phyloP scores from a whole-genome alignment of 2,797 vertebrate genomes.

The Helostoma temminkii region DNA sequence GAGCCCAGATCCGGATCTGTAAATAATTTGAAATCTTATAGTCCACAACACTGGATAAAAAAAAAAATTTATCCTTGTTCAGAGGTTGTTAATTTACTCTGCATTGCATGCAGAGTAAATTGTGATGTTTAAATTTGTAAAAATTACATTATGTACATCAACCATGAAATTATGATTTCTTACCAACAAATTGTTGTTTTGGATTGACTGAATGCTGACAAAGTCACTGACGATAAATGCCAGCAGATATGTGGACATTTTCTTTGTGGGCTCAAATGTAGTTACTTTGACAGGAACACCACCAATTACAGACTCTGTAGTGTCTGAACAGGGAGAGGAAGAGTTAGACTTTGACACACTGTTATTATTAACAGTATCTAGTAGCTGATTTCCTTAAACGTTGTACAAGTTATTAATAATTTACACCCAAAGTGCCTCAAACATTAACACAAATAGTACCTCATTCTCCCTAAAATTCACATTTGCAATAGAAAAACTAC shows the following conservation, averaged over 20 bases:
- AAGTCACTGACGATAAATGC: constrained; percentile 93
- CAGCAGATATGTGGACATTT: constrained; percentile 94
- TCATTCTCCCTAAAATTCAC: neutral
- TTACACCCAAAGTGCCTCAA: neutral
- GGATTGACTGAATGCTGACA: rapidly evolving
- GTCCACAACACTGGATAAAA: rapidly evolving
- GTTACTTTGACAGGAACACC: constrained; percentile 65
- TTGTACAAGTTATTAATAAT: constrained; percentile 30
- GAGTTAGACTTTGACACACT: constrained; percentile 33
- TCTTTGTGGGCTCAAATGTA: constrained; percentile 82
- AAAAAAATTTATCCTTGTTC: too few relatives aligned
- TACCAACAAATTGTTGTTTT: constrained; percentile 54
- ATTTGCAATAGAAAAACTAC: too few relatives aligned
- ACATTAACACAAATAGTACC: neutral
- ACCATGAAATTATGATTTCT: constrained; percentile 18
- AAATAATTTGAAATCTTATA: constrained; percentile 30
- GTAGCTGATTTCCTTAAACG: neutral
- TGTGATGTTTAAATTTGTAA: neutral
- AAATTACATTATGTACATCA: neutral
- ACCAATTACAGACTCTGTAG: rapidly evolving
- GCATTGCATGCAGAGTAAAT: too few relatives aligned
- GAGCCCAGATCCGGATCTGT: constrained; percentile 93
- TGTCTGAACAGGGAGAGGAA: constrained; percentile 59
- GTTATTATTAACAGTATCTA: constrained; percentile 23
- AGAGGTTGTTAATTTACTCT: neutral